Percentiles rank a stretch among this genome's conserved stretches.
These are phyloP conservation scores for Halyomorpha halys DNA, from an alignment of 1,140 invertebrate species.

Conservation along the genomic window DNA sequence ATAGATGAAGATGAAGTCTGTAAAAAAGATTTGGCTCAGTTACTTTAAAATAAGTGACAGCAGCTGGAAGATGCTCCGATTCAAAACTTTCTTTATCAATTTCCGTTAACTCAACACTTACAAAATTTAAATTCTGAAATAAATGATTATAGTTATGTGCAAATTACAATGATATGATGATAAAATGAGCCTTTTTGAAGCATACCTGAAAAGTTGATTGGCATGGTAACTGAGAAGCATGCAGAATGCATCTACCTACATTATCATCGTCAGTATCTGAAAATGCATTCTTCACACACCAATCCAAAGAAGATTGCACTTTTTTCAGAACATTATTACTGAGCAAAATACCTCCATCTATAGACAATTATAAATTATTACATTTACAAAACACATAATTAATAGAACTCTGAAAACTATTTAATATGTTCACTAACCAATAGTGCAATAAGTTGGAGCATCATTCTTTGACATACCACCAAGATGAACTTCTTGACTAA, in stretches of 20 bases:
- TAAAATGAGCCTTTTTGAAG: not conserved
- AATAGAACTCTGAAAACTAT: not conserved
- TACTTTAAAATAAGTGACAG: slow-evolving; percentile 54
- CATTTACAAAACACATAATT: not conserved
- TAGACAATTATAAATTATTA: slow-evolving; percentile 27
- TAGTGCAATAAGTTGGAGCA: slow-evolving; percentile 48
- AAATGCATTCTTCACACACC: slow-evolving; percentile 73
- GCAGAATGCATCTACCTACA: slow-evolving; percentile 67
- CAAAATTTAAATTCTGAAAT: slow-evolving; percentile 41
- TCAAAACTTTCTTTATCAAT: slow-evolving; percentile 3
- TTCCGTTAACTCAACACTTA: slow-evolving; percentile 38
- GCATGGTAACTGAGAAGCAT: slow-evolving; percentile 53
- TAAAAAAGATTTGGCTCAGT: slow-evolving; percentile 52
- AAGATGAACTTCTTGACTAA: slow-evolving; percentile 69
- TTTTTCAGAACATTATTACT: slow-evolving; percentile 65
- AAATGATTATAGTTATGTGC: too few species aligned
- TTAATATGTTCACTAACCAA: slow-evolving; percentile 41
- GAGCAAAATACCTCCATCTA: slow-evolving; percentile 61
- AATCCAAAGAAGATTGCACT: slow-evolving; percentile 62
- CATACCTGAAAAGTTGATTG: slow-evolving; percentile 34
- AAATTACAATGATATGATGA: too few species aligned
- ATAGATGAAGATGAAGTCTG: slow-evolving; percentile 58
- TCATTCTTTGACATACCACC: slow-evolving; percentile 39
- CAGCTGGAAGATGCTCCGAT: slow-evolving; percentile 43
- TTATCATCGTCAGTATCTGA: slow-evolving; percentile 68